Base-by-base conservation (phyloP, 1,140 invertebrate species). In the Hylaeus volcanicus region DNA sequence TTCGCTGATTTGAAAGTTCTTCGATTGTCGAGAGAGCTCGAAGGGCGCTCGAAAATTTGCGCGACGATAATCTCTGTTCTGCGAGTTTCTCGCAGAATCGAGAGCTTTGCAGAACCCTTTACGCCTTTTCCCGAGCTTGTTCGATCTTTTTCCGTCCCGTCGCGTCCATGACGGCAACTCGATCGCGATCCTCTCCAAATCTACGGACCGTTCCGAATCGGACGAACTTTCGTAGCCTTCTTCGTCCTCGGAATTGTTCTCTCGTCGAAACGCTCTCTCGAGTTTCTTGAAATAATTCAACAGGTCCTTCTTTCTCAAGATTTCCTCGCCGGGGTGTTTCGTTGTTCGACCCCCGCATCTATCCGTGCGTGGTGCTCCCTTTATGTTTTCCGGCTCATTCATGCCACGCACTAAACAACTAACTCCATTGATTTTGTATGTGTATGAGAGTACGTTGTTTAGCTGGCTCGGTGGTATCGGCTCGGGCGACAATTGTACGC, bases 201-300 rank as follows among this genome's bases (percentile, higher is more conserved):
- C 26, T 26, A 26, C 26, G 26, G 26, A 26, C 26, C 26, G 26
- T 26, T 55, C 45, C 8, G 45, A 48, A 48, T 48, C 45, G 45
- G 4, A 48, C 45, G 2, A 48, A 8, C 15, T n/a, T 26, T 55
- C 39, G 14, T 76, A 72, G 66, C 71, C 70, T 5, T 78, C 74
- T 4, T 84, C 15, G 11, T 8, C 71, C 11, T 51, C 60, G 39
- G 45, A 66, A 11, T 5, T 73, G 15, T 74, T 14, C 14, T 84
- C 76, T 1, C 53, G 71, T 2, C 26, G 74, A 51, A 72, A 81
- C 3, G 80, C 74, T 55, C 48, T 43, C 53, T 71, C 51, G 3
- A 84, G n/a, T 8, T 84, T 70, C 51, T 68, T 69, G 6, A 75
- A 72, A n/a, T 84, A 84, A 66, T 84, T 82, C 39, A 84, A 58